Evolutionary conservation across 2,797 vertebrate genomes (phyloP).

Genomic region (Astyanax mexicanus): DNA sequence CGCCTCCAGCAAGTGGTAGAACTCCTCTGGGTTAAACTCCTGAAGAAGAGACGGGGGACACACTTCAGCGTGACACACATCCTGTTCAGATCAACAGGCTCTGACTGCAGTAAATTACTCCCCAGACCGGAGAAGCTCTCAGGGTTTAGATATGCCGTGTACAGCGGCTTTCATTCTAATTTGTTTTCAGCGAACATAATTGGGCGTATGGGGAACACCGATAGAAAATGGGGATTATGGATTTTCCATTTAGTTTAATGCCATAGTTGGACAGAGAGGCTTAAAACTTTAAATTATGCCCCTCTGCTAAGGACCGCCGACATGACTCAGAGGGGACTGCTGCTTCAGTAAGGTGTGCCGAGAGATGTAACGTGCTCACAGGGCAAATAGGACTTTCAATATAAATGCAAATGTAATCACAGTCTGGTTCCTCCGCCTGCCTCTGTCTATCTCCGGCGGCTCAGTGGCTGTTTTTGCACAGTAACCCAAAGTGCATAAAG

Average conservation of each 20-base stretch:
- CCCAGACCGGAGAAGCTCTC: not conserved
- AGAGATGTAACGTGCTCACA: conserved; percentile 48
- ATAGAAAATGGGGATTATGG: not conserved
- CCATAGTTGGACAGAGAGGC: not conserved
- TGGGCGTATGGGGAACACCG: not conserved
- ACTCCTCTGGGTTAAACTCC: conserved; percentile 83
- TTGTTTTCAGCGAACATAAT: not conserved
- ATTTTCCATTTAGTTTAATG: conserved; percentile 3
- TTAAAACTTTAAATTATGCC: conserved; percentile 10
- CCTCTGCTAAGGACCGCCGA: not conserved
- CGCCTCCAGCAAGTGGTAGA: conserved; percentile 83
- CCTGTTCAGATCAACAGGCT: not conserved
- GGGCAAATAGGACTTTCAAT: conserved; percentile 65
- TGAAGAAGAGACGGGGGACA: conserved; percentile 57
- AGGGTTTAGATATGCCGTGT: not conserved
- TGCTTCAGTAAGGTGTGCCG: conserved; percentile 44
- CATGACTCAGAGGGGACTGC: not conserved
- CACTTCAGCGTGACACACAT: not conserved
- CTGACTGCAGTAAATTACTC: not conserved
- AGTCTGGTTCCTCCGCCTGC: not conserved
- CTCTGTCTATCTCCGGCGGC: not conserved
- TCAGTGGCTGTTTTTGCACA: not conserved
- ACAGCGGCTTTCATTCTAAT: not conserved
- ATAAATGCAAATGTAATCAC: conserved; percentile 75
- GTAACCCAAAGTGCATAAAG: not conserved